Evolutionary conservation across 2,888 invertebrate species (phyloP), one percentile per base, ranked within the genome.

Genomic region (Macropis europaea): DNA sequence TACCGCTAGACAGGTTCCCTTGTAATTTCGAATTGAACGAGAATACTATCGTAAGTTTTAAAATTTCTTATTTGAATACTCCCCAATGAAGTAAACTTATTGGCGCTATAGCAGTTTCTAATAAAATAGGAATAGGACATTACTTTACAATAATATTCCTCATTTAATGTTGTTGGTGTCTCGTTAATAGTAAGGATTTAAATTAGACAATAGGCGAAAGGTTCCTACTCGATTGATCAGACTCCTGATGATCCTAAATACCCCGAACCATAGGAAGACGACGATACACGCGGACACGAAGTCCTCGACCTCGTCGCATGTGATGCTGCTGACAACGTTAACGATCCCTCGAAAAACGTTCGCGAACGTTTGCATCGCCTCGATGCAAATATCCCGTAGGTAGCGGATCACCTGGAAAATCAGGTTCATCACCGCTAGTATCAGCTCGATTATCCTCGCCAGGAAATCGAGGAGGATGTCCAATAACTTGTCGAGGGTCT

Each of bases 221-320:
- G n/a, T 48, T 59, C 73, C 43, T 73, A 87, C 87, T 77, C 81
- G 78, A 22, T 79, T 68, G 11, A 84, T 4, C 7, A 85, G 26
- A 11, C 77, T 81, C 32, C 78, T 56, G 2, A 80, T 22, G 48
- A 87, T 57, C 52, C 82, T 84, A 36, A 80, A 64, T 5, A 81
- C 82, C 6, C 77, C 84, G 48, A 82, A 45, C 84, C 86, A 89
- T 7, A 88, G 81, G 0, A 86, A 38, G 13, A 86, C 73, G 13
- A 89, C 85, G 47, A 88, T 81, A 26, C 86, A 87, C 0, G 86
- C 85, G 0, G 83, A 82, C 0, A 83, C 84, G 26, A 89, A 84
- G 15, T 86, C 85, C 36, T 89, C 89, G 36, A 88, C 76, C 22
- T 88, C 86, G 2, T 88, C 86, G 63, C 83, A 83, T 28, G 64